A percentile compares a stretch with the other conserved stretches of the same genome.
Evolutionary conservation across 1,140 invertebrate genomes (phyloP).

Genomic region (Procambarus clarkii): DNA sequence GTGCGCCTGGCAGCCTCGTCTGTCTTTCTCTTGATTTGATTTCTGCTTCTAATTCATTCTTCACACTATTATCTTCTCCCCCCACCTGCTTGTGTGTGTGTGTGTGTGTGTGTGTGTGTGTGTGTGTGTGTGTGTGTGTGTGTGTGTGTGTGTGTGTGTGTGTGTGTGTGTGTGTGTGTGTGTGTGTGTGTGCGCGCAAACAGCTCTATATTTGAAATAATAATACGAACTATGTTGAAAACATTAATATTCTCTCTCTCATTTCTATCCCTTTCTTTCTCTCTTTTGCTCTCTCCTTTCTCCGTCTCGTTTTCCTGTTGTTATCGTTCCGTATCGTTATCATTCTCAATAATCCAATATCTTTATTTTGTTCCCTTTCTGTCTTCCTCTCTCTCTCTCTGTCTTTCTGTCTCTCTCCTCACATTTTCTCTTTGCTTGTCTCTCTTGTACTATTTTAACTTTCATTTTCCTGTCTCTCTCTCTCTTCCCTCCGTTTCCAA

Average conservation of each 20-base stretch:
- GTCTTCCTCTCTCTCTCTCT: not conserved
- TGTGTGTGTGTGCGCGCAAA: not conserved
- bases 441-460: too few species aligned
- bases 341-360: not conserved
- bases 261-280: too few species aligned
- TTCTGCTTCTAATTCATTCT: too few species aligned
- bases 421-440: too few species aligned
- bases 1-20: too few species aligned
- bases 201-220: not conserved
- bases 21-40: too few species aligned
- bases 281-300: not conserved
- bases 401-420: not conserved
- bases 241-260: not conserved
- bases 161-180: not conserved
- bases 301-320: too few species aligned
- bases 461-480: not conserved
- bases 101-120: conserved; percentile 12
- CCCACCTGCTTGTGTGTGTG: too few species aligned
- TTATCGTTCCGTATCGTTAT: too few species aligned
- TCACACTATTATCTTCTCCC: too few species aligned
- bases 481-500: conserved; percentile 16
- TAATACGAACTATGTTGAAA: not conserved
- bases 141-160: conserved; percentile 8
- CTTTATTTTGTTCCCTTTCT: not conserved
- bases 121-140: conserved; percentile 22